These are phyloP conservation scores for Eustalomyia histrio DNA, from an alignment of 2,888 invertebrate species.

Conservation along the genomic window DNA sequence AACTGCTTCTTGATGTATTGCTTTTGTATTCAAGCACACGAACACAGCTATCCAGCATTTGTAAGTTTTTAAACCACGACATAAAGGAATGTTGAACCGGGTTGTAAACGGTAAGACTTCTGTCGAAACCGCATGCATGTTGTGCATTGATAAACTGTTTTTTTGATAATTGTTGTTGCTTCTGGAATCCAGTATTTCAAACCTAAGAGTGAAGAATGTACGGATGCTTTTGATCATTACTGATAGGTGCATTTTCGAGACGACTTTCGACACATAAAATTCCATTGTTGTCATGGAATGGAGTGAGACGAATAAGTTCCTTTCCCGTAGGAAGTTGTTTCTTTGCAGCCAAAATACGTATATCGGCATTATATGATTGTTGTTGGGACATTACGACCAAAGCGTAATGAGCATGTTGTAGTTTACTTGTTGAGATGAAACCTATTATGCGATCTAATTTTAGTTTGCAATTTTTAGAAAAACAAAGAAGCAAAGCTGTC, in stretches of 20 bases:
- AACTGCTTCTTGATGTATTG: constrained; percentile 41
- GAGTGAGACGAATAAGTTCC: constrained; percentile 7
- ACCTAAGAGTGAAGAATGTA: constrained; percentile 14
- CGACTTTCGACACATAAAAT: constrained; percentile 26
- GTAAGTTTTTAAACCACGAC: too few species aligned
- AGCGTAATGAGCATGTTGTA: not conserved
- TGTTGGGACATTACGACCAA: constrained; percentile 3
- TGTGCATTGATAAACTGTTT: constrained; percentile 46
- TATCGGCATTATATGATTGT: not conserved
- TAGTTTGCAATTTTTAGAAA: constrained; percentile 12
- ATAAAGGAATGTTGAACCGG: constrained; percentile 29
- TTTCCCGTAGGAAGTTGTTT: not conserved
- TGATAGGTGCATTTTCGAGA: constrained; percentile 4
- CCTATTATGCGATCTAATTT: not conserved
- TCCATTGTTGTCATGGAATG: constrained; percentile 15
- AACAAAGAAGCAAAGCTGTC: constrained; percentile 18
- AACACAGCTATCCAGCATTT: constrained; percentile 37
- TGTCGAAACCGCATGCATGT: constrained; percentile 52
- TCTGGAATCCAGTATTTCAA: constrained; percentile 39
- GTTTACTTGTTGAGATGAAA: not conserved
- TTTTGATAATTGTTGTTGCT: constrained; percentile 39
- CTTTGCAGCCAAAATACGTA: not conserved
- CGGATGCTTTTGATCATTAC: constrained; percentile 26
- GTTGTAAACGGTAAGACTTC: constrained; percentile 40
- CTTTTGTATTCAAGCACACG: constrained; percentile 41